Evolutionary conservation across 2,797 vertebrate genomes (phyloP).

Genomic region (Pagetopsis macropterus): DNA sequence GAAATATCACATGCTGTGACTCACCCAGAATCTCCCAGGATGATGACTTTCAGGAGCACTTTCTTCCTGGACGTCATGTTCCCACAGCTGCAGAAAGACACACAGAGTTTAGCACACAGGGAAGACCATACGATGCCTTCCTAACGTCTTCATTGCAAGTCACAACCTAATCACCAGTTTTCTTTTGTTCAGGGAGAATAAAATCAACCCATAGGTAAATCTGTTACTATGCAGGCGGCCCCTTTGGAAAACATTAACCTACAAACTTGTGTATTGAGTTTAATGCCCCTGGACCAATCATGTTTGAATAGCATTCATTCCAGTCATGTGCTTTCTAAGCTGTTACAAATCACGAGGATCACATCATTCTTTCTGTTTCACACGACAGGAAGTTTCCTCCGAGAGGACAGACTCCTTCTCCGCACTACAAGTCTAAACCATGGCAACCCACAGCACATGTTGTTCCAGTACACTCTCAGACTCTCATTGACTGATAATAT

Average conservation of each 20-base stretch:
- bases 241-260: conserved; percentile 17
- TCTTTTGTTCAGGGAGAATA: conserved; percentile 3
- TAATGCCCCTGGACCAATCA: conserved; percentile 45
- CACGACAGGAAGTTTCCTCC: conserved; percentile 40
- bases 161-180: background rate
- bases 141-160: conserved; percentile 10
- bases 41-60: conserved; percentile 95
- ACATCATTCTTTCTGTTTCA: conserved; percentile 52
- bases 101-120: conserved; percentile 12
- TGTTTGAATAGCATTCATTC: conserved; percentile 61
- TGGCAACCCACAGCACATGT: background rate
- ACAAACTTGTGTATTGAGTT: conserved; percentile 29
- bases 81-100: conserved; percentile 68
- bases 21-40: conserved; percentile 96
- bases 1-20: conserved; percentile 56
- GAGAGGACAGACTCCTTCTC: background rate
- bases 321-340: conserved; percentile 75
- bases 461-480: background rate
- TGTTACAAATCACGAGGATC: conserved; percentile 71
- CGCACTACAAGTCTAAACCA: background rate
- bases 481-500: background rate
- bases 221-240: conserved; percentile 12
- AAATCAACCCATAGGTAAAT: conserved; percentile 9
- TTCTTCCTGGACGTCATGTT: conserved; percentile 98
- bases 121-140: background rate